A percentile compares a stretch with the other conserved stretches of the same genome.
Conservation (phyloP, 2,113 vertebrate species). For the cattle (Bos taurus) region ARS-UCD2.0 NC_037347.1:47241001-47241500, state of each 20-base stretch:
- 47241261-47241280: not conserved
- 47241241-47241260: not conserved
- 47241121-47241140: not conserved
- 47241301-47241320: not conserved
- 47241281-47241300: not conserved
- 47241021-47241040: not conserved
- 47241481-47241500: not conserved
- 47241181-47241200: not conserved
- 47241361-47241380: not conserved
- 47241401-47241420: not conserved
- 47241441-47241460: not conserved
- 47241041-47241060: not conserved
- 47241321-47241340: not conserved
- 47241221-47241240: not conserved
- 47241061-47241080: not conserved
- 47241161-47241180: not conserved
- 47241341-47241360: not conserved
- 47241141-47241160: not conserved
- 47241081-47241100: not conserved
- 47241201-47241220: not conserved
- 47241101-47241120: not conserved
- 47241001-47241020: not conserved
- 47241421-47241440: not conserved
- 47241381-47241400: not conserved
- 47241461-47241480: not conserved